Base-by-base conservation (phyloP, 2,888 invertebrate genomes). In the Brachypterus glaber region DNA sequence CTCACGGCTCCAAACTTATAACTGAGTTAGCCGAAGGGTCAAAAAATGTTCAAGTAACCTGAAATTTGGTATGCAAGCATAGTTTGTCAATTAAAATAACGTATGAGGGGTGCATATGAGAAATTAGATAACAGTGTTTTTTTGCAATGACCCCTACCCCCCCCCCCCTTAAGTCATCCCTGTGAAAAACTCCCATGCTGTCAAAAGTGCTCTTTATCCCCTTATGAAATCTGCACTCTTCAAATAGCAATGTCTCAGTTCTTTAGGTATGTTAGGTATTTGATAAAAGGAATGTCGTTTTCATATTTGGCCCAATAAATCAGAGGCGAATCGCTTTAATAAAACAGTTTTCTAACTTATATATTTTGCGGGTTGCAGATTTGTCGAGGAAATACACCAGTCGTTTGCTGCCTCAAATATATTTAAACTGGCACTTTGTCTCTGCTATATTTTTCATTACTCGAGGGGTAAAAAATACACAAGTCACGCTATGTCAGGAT, bases 231-330 rank as follows among this genome's bases (percentile, higher is more conserved):
- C n/a, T n/a, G n/a, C n/a, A n/a, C n/a, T n/a, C n/a, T n/a, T n/a
- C n/a, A n/a, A 44, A 44, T 37, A 40, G 44, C 46, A 44, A 47
- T 44, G 48, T 51, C 47, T 47, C 51, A 59, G 58, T 63, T 59
- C 60, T 63, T 62, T 63, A 60, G 63, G 62, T 62, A 62, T 61
- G 61, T 57, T 49, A 54, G 57, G 56, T 61, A 62, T 62, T 59
- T 58, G 50, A 54, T 50, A 47, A 48, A 54, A 57, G 61, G 62
- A 61, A 61, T 62, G 59, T 55, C 54, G 57, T 51, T 61, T 63
- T 63, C 62, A 62, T 63, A 62, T 63, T 62, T 60, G 50, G 58
- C 51, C 55, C 54, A 53, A 63, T 63, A 63, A 63, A 63, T 63
- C 63, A 63, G 57, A 51, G 51, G 44, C 50, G 54, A 60, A 62